Conservation (phyloP, 2,113 vertebrate genomes). For the Phalacrocorax carbo region DNA sequence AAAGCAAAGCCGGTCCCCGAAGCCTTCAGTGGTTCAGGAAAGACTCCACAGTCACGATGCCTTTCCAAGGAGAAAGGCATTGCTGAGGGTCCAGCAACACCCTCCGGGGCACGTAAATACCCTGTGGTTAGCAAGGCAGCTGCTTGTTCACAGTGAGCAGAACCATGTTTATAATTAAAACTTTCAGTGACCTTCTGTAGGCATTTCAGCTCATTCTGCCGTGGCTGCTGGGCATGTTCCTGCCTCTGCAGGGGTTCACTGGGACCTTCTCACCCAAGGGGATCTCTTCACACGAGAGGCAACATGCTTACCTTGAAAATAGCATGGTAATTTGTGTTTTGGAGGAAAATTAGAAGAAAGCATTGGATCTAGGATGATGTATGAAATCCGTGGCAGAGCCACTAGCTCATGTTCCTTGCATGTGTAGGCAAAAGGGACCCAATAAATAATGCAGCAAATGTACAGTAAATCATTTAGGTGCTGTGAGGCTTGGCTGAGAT, state of each 20-base stretch:
- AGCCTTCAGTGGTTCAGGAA: background rate
- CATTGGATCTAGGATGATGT: background rate
- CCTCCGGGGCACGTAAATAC: background rate
- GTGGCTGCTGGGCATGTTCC: background rate
- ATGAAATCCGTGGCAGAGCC: background rate
- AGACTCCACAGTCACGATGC: fast-evolving
- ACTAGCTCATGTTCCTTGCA: background rate
- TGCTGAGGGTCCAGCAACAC: background rate
- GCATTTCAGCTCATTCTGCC: background rate
- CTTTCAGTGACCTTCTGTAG: background rate
- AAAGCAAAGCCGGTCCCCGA: background rate
- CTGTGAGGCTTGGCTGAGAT: background rate
- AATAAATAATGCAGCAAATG: background rate
- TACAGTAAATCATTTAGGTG: background rate
- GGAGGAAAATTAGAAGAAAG: background rate
- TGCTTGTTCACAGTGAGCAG: background rate
- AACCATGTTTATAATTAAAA: background rate
- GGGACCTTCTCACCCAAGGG: background rate
- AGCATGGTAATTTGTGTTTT: background rate
- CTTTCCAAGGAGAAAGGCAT: background rate
- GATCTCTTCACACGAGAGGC: background rate
- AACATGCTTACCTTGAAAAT: background rate
- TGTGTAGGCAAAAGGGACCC: background rate
- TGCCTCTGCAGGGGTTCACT: background rate
- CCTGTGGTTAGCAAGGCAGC: fast-evolving